These are phyloP conservation scores for Nyctereutes procyonoides DNA, from an alignment of 2,113 vertebrate genomes.

Conservation along the genomic window DNA sequence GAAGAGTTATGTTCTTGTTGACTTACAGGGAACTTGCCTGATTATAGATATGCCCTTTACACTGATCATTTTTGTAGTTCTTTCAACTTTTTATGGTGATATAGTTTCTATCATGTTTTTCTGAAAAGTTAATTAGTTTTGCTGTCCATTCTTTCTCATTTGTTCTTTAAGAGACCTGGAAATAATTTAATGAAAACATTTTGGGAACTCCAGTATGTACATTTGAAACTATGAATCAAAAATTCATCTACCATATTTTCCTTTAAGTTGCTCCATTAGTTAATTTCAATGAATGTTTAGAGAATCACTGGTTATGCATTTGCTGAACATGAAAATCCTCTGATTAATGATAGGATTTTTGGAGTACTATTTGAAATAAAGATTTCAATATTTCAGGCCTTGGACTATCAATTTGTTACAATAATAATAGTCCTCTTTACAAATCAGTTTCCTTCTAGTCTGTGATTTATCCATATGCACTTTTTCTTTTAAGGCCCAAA, in stretches of 20 bases:
- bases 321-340: background rate
- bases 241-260: constrained; percentile 2
- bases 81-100: background rate
- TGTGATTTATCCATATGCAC: background rate
- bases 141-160: background rate
- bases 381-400: background rate
- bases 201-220: background rate
- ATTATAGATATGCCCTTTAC: background rate
- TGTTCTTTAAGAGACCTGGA: constrained; percentile 29
- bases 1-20: background rate
- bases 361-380: background rate
- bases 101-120: background rate
- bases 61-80: background rate
- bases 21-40: background rate
- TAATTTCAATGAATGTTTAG: constrained; percentile 7
- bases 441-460: background rate
- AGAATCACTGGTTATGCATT: background rate
- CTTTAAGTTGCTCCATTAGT: background rate
- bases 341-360: background rate
- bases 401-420: background rate
- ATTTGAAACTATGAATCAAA: constrained; percentile 30
- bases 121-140: background rate
- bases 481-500: background rate
- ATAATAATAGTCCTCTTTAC: background rate
- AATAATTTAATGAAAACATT: constrained; percentile 46